Evolutionary conservation across 2,113 vertebrate species (phyloP).

Genomic region (Ophthalmolycus amberensis): DNA sequence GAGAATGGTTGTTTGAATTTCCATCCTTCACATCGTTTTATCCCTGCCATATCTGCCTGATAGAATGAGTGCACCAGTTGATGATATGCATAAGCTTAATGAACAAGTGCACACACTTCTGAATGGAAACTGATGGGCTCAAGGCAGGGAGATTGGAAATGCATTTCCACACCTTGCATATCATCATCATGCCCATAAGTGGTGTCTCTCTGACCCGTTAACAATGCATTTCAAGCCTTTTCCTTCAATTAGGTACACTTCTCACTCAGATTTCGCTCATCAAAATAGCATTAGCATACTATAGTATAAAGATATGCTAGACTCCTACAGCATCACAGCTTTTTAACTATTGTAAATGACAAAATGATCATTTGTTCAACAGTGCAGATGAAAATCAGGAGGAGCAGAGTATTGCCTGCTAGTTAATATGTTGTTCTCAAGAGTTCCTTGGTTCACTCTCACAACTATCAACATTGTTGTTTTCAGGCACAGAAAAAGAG

Average conservation of each 20-base stretch:
- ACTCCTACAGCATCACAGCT: slow-evolving; percentile 28
- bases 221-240: slow-evolving; percentile 83
- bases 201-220: slow-evolving; percentile 79
- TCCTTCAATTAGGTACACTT: slow-evolving; percentile 80
- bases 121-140: slow-evolving; percentile 81
- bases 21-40: slow-evolving; percentile 80
- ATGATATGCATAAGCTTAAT: slow-evolving; percentile 83
- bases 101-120: slow-evolving; percentile 77
- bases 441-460: neutral
- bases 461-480: neutral
- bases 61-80: slow-evolving; percentile 79
- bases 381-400: slow-evolving; percentile 30
- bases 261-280: slow-evolving; percentile 71
- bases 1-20: slow-evolving; percentile 83
- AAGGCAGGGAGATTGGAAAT: slow-evolving; percentile 76
- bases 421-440: neutral
- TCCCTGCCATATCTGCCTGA: slow-evolving; percentile 80
- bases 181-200: slow-evolving; percentile 78
- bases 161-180: slow-evolving; percentile 82
- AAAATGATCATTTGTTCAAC: slow-evolving; percentile 44
- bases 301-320: slow-evolving; percentile 46
- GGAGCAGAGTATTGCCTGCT: slow-evolving; percentile 7
- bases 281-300: slow-evolving; percentile 73
- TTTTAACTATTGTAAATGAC: slow-evolving; percentile 50
- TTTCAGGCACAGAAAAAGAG: neutral